Evolutionary conservation across 2,113 vertebrate species (phyloP).

Genomic region (Puffinus mauretanicus): DNA sequence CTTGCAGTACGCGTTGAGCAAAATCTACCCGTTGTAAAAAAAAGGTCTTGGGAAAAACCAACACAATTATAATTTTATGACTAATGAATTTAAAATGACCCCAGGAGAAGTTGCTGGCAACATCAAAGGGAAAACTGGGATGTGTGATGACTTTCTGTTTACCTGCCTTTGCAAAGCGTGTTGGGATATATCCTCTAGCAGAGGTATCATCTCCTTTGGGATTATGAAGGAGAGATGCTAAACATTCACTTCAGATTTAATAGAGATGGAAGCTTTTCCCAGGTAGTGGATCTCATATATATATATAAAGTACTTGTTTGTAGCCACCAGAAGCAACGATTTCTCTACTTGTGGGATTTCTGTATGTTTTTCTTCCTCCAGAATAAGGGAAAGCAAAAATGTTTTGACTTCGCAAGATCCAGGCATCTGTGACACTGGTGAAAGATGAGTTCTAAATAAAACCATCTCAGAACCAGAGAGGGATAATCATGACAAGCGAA

Average conservation of each 20-base stretch:
- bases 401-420: not conserved
- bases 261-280: not conserved
- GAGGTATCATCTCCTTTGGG: not conserved
- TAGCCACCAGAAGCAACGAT: not conserved
- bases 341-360: not conserved
- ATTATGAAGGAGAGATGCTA: not conserved
- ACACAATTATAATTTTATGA: conserved; percentile 16
- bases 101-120: conserved; percentile 17
- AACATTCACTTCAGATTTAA: not conserved
- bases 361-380: not conserved
- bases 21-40: not conserved
- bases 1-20: not conserved
- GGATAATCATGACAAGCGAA: not conserved
- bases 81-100: conserved; percentile 34
- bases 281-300: not conserved
- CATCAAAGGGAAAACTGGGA: not conserved
- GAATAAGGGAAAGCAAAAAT: not conserved
- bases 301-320: not conserved
- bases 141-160: conserved; percentile 1
- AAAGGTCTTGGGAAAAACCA: not conserved
- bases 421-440: not conserved
- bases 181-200: not conserved
- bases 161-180: not conserved
- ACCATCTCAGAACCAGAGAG: not conserved
- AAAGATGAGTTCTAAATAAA: conserved; percentile 14